phyloP scores from a whole-genome alignment of 2,113 vertebrate genomes.

The Apteryx owenii region DNA sequence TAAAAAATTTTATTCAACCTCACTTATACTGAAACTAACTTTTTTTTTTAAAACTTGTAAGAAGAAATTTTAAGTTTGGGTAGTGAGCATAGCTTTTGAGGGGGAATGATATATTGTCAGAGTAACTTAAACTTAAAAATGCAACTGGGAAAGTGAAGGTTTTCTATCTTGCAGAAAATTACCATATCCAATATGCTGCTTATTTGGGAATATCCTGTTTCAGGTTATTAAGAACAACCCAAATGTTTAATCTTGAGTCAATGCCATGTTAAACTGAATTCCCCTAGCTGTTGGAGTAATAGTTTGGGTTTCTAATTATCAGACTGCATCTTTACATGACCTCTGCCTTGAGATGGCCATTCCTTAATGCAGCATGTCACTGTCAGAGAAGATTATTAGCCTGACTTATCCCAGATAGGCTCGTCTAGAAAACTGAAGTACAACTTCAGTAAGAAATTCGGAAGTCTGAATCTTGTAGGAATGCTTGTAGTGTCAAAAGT shows the following conservation, averaged over 20 bases:
- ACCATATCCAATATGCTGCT: neutral
- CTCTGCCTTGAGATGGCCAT: neutral
- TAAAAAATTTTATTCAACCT: neutral
- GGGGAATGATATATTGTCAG: neutral
- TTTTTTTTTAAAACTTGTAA: constrained; percentile 25
- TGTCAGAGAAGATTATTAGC: neutral
- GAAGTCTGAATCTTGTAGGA: neutral
- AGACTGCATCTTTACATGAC: neutral
- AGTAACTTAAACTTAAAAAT: constrained; percentile 23
- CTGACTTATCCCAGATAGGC: neutral
- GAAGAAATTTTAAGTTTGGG: constrained; percentile 33
- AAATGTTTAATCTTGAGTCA: neutral
- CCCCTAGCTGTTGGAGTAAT: neutral
- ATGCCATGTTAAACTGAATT: neutral
- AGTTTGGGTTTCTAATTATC: neutral
- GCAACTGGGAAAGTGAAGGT: neutral
- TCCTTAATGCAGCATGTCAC: neutral
- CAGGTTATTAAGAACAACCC: constrained; percentile 16
- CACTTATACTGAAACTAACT: neutral
- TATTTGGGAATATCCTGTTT: constrained; percentile 24
- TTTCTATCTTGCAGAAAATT: neutral
- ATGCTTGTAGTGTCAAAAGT: neutral
- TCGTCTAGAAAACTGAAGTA: neutral
- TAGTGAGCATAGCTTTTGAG: constrained; percentile 39
- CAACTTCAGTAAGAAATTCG: neutral